These are phyloP conservation scores for Campylomormyrus numenius DNA, from an alignment of 2,113 vertebrate genomes.

Conservation along the genomic window DNA sequence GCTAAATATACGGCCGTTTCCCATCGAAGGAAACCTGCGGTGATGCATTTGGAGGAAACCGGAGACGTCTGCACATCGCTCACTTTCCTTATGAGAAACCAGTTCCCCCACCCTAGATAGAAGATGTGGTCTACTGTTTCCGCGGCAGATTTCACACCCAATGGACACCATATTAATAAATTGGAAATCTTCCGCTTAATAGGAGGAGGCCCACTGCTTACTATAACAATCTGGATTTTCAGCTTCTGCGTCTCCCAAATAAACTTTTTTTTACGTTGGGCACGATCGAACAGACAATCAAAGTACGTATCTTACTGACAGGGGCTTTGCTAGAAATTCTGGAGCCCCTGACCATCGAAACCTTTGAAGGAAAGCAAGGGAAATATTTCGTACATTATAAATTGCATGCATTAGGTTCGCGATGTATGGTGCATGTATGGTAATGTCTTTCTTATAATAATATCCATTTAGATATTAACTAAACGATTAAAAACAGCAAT, in stretches of 20 bases:
- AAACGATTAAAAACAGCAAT: not conserved
- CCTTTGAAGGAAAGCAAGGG: not conserved
- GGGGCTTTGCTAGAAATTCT: not conserved
- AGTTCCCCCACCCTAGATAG: not conserved
- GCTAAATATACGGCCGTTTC: constrained; percentile 43
- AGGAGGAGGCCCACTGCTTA: not conserved
- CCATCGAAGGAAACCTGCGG: constrained; percentile 48
- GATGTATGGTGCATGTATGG: not conserved
- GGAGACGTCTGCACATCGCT: not conserved
- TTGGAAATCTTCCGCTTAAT: not conserved
- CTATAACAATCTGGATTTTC: not conserved
- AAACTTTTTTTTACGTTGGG: not conserved
- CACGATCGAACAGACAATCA: not conserved
- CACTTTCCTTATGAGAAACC: not conserved
- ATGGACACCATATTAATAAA: not conserved
- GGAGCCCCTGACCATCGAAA: not conserved
- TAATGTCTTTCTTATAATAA: not conserved
- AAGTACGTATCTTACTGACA: not conserved
- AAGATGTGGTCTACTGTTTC: not conserved
- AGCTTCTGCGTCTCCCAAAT: not conserved
- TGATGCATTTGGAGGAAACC: constrained; percentile 9
- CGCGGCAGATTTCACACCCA: not conserved
- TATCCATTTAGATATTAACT: not conserved
- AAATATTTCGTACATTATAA: not conserved
- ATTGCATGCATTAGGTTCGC: not conserved